Percentiles rank a stretch among this genome's conserved stretches.
These are phyloP conservation scores for Sinocyclocheilus anshuiensis DNA, from an alignment of 2,113 vertebrate genomes.

Conservation along the genomic window DNA sequence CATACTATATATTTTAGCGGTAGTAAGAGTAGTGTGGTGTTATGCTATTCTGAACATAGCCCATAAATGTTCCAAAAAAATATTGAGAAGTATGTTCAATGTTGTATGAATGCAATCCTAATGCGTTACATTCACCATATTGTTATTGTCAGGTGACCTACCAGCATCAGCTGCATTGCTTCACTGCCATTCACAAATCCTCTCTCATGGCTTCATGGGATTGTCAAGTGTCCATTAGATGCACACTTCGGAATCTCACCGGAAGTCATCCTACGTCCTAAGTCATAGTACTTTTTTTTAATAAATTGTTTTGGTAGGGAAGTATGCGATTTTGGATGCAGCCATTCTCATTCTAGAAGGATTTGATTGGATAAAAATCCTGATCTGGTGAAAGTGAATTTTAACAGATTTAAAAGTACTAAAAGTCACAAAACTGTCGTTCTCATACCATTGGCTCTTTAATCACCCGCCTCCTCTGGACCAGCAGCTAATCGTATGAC, in stretches of 20 bases:
- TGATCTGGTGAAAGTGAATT: background rate
- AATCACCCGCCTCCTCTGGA: constrained; percentile 46
- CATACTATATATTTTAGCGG: background rate
- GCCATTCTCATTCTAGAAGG: background rate
- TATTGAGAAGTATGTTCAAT: background rate
- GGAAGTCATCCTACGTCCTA: too few relatives aligned
- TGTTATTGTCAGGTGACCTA: too few relatives aligned
- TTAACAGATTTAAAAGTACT: background rate
- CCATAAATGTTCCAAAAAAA: too few relatives aligned
- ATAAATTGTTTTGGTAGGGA: background rate
- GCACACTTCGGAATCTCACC: too few relatives aligned
- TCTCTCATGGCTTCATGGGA: too few relatives aligned
- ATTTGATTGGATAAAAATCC: background rate
- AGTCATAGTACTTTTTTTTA: background rate
- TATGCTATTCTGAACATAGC: background rate
- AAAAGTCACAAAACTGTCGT: background rate
- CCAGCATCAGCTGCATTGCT: too few relatives aligned
- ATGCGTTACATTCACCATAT: too few relatives aligned
- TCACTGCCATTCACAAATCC: too few relatives aligned
- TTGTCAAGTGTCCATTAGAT: too few relatives aligned
- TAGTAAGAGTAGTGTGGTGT: background rate
- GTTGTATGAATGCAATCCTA: too few relatives aligned
- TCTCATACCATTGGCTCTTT: constrained; percentile 17
- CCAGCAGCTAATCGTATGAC: constrained; percentile 36
- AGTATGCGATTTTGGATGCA: background rate